Percentiles rank a stretch among this genome's conserved stretches.
Evolutionary conservation across 2,113 vertebrate genomes (phyloP).

Genomic region (Cichladusa arquata): DNA sequence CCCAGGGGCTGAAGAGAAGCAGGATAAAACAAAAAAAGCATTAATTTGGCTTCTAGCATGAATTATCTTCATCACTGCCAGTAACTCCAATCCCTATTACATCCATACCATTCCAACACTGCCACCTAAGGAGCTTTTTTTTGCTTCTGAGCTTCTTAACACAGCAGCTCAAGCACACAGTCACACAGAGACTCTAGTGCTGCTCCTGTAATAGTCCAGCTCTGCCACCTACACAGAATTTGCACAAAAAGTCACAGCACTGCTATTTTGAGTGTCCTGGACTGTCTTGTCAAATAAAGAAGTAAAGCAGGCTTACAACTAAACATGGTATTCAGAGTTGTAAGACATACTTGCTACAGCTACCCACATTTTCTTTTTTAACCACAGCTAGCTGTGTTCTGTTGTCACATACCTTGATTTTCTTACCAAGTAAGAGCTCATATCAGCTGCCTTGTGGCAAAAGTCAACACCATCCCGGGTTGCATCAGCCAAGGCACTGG

Average conservation of each 20-base stretch:
- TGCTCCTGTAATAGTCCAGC: background rate
- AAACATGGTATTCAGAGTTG: background rate
- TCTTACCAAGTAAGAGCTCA: background rate
- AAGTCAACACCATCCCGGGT: background rate
- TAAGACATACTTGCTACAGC: background rate
- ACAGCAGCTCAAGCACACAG: background rate
- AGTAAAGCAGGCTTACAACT: background rate
- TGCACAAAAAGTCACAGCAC: background rate
- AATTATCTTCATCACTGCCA: background rate
- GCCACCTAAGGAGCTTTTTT: constrained; percentile 34
- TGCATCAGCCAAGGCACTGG: background rate
- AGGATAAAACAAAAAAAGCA: background rate
- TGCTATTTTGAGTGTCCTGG: background rate
- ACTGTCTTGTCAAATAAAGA: background rate
- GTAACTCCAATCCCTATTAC: background rate
- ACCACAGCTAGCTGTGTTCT: background rate
- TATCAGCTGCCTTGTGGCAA: background rate
- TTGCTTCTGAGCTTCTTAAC: background rate
- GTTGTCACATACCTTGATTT: background rate
- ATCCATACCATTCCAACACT: background rate
- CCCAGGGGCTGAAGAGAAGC: background rate
- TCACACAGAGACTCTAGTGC: background rate
- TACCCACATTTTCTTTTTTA: background rate
- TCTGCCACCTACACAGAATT: background rate
- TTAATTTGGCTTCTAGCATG: background rate